Evolutionary conservation across 2,888 invertebrate genomes (phyloP).

Genomic region (Xestia c-nigrum): DNA sequence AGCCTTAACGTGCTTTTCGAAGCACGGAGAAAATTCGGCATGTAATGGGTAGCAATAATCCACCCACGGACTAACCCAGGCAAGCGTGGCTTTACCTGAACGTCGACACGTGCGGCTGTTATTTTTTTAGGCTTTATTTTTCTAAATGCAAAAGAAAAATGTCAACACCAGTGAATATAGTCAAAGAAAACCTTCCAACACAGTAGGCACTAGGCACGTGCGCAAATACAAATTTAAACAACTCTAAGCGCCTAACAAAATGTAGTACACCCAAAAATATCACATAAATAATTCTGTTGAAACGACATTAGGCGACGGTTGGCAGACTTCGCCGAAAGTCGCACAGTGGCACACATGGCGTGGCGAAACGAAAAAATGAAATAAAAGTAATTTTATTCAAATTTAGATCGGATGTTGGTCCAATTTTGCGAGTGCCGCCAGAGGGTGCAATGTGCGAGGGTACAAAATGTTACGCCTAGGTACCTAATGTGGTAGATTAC

Average conservation of each 20-base stretch:
- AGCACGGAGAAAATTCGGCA: no score
- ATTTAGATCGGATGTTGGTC: conserved; percentile 74
- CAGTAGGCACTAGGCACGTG: neutral
- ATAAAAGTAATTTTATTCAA: conserved; percentile 77
- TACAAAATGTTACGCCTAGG: conserved; percentile 48
- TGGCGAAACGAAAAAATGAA: conserved; percentile 68
- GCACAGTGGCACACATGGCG: conserved; percentile 55
- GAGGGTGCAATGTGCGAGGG: conserved; percentile 54
- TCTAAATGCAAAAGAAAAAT: neutral
- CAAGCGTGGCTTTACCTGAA: no score
- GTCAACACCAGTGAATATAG: neutral
- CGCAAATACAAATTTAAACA: conserved; percentile 27
- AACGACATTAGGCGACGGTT: conserved; percentile 53
- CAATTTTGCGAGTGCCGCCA: conserved; percentile 66
- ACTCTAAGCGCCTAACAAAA: conserved; percentile 39
- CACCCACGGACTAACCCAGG: no score
- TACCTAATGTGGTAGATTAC: conserved; percentile 5
- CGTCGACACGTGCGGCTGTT: no score
- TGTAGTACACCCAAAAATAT: conserved; percentile 38
- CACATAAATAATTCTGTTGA: conserved; percentile 52
- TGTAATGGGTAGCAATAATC: no score
- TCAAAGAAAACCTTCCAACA: neutral
- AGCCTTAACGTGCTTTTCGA: no score
- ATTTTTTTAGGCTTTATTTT: no score
- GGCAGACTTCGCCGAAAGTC: conserved; percentile 48